Evolutionary conservation across 2,113 vertebrate genomes (phyloP).

Genomic region (Numenius arquata): DNA sequence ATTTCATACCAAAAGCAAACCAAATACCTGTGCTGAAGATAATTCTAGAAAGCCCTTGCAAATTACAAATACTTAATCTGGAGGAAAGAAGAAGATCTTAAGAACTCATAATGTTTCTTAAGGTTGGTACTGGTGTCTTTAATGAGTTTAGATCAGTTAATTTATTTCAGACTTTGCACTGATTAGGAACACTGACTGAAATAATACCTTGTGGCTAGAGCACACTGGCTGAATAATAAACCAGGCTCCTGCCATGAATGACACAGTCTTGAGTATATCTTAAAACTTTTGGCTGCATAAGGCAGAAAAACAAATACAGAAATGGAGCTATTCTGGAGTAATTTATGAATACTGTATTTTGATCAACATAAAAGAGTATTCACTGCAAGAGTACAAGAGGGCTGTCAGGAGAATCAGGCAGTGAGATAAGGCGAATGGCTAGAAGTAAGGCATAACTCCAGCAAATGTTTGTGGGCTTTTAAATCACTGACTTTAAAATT

Average conservation of each 20-base stretch:
- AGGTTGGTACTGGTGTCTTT: not conserved
- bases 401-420: not conserved
- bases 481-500: not conserved
- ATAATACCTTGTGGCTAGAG: not conserved
- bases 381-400: not conserved
- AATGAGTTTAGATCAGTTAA: conserved; percentile 7
- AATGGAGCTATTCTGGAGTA: not conserved
- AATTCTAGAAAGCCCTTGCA: conserved; percentile 1
- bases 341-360: not conserved
- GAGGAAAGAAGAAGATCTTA: not conserved
- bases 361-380: not conserved
- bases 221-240: not conserved
- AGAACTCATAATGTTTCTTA: not conserved
- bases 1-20: not conserved
- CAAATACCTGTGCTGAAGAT: not conserved
- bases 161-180: conserved; percentile 17
- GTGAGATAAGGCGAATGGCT: not conserved
- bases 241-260: not conserved
- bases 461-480: not conserved
- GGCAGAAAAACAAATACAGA: not conserved
- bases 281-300: not conserved
- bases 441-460: not conserved
- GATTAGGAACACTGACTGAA: conserved; percentile 2
- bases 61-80: conserved; percentile 5
- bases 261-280: not conserved